Evolutionary conservation across 2,113 vertebrate species (phyloP).

Genomic region (Pluvianellus socialis): DNA sequence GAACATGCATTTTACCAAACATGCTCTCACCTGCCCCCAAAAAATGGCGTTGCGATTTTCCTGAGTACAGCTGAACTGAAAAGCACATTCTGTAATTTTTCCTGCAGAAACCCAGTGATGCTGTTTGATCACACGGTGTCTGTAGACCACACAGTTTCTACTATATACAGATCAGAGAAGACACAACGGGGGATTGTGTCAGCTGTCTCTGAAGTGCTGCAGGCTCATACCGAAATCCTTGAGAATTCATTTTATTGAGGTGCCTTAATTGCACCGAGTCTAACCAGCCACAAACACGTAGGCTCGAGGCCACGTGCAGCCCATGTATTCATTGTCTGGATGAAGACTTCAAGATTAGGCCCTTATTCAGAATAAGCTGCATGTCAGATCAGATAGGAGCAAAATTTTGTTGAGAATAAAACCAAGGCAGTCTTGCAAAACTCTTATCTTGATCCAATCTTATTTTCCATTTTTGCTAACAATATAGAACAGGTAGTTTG

Average conservation of each 20-base stretch:
- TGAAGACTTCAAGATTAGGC: background rate
- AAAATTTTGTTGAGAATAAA: background rate
- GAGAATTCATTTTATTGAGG: background rate
- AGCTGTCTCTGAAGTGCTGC: background rate
- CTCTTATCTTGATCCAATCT: constrained; percentile 16
- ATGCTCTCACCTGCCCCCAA: background rate
- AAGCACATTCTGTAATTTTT: background rate
- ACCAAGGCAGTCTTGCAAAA: background rate
- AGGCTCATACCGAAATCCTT: background rate
- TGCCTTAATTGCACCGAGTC: background rate
- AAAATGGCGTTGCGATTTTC: background rate
- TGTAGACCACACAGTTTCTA: background rate
- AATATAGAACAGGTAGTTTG: background rate
- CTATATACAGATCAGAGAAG: background rate
- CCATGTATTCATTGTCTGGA: background rate
- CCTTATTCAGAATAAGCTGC: background rate
- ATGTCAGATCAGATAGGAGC: background rate
- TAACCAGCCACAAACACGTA: background rate
- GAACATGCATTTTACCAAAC: background rate
- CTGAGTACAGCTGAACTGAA: background rate
- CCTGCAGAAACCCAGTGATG: background rate
- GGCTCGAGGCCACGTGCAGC: background rate
- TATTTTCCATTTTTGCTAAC: constrained; percentile 46
- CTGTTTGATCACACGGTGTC: background rate
- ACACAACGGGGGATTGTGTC: background rate